phyloP scores from a whole-genome alignment of 2,113 vertebrate genomes.

The Blennius ocellaris region DNA sequence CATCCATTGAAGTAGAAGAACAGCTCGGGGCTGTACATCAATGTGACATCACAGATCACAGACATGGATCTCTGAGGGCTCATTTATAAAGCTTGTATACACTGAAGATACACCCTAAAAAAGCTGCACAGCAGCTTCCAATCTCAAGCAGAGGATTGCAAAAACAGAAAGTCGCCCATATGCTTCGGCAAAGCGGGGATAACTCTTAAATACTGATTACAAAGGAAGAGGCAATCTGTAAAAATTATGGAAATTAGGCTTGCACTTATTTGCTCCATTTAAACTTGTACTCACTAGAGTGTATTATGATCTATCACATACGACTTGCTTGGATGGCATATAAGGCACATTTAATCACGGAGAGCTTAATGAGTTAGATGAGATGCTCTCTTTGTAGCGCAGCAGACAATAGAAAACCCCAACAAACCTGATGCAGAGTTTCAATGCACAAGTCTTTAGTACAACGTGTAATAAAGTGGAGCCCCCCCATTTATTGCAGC shows the following conservation, averaged over 20 bases:
- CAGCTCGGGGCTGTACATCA: slow-evolving; percentile 78
- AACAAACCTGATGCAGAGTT: slow-evolving; percentile 1
- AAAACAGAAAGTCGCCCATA: slow-evolving; percentile 36
- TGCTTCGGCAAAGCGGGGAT: slow-evolving; percentile 23
- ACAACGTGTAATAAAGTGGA: background rate
- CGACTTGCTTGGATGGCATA: slow-evolving; percentile 15
- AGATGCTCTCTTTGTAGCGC: slow-evolving; percentile 12
- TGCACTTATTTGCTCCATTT: slow-evolving; percentile 32
- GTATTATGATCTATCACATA: slow-evolving; percentile 21
- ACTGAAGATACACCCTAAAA: slow-evolving; percentile 69
- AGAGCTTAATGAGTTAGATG: slow-evolving; percentile 26
- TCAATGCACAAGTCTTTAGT: slow-evolving; percentile 3
- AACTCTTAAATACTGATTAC: slow-evolving; percentile 28
- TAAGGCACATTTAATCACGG: slow-evolving; percentile 28
- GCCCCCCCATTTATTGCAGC: slow-evolving; percentile 1
- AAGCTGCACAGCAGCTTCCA: slow-evolving; percentile 46
- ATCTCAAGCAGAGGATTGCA: slow-evolving; percentile 48
- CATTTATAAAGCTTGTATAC: slow-evolving; percentile 77
- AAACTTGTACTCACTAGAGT: slow-evolving; percentile 30
- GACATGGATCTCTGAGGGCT: slow-evolving; percentile 71
- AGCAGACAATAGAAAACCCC: slow-evolving; percentile 1
- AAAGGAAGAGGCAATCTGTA: slow-evolving; percentile 37
- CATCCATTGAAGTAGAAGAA: slow-evolving; percentile 74
- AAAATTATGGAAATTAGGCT: slow-evolving; percentile 26
- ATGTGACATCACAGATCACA: slow-evolving; percentile 78